These are phyloP conservation scores for Opisthocomus hoazin DNA, from an alignment of 2,113 vertebrate genomes.

Conservation along the genomic window DNA sequence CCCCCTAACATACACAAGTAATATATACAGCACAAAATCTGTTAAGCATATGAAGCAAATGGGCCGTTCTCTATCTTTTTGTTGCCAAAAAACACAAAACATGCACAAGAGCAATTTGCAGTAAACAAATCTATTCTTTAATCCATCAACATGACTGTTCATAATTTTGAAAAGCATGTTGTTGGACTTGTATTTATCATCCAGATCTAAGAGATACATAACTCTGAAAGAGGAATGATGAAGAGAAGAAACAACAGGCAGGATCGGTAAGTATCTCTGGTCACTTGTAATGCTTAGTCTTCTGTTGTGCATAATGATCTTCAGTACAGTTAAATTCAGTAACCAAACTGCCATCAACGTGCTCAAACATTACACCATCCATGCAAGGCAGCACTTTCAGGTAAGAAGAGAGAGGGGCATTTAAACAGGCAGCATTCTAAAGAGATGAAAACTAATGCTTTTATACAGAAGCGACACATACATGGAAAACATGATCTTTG, in stretches of 20 bases:
- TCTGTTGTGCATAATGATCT: neutral
- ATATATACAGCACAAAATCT: neutral
- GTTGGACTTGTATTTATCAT: neutral
- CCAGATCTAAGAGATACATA: neutral
- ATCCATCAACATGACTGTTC: neutral
- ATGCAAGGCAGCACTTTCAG: neutral
- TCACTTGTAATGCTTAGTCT: neutral
- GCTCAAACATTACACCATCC: neutral
- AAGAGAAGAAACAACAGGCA: neutral
- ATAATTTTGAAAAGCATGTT: neutral
- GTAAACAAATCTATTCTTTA: neutral
- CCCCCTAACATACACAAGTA: neutral
- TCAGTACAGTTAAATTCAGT: neutral
- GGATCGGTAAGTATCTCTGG: neutral
- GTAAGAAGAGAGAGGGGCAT: neutral
- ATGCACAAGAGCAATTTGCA: neutral
- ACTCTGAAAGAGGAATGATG: neutral
- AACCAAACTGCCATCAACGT: neutral
- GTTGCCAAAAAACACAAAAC: neutral
- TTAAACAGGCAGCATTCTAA: neutral
- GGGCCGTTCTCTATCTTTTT: neutral
- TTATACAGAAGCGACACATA: neutral
- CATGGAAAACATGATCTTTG: neutral
- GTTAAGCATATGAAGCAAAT: fast-evolving
- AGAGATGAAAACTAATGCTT: neutral